Evolutionary conservation across 30 jellyfish, hydroid and myxozoan genomes (phyloP).

Genomic region (Hydractinia echinata): DNA sequence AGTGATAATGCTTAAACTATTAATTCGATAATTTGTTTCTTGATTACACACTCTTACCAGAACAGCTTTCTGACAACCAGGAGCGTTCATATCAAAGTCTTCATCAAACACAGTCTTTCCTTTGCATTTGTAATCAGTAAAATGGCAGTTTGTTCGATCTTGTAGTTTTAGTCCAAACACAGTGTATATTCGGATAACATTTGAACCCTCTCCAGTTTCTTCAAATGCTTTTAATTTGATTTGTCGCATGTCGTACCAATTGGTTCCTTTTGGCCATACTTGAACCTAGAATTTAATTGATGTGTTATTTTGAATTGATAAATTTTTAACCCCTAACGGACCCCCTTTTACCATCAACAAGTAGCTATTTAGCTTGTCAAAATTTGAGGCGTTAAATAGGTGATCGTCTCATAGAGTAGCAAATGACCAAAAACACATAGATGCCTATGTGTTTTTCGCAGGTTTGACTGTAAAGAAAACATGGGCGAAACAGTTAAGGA

Average conservation of each 20-base stretch:
- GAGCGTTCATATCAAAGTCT: conserved; percentile 64
- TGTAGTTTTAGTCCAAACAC: conserved; percentile 83
- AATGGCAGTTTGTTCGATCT: conserved; percentile 79
- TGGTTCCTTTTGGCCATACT: conserved; percentile 92
- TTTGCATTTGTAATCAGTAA: conserved; percentile 90
- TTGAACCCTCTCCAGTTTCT: conserved; percentile 88
- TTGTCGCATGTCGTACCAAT: conserved; percentile 87
- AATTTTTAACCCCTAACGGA: neutral
- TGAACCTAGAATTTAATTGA: conserved; percentile 47
- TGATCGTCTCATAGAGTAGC: too few species aligned
- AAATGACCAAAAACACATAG: too few species aligned
- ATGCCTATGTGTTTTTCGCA: too few species aligned
- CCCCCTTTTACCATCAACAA: too few species aligned
- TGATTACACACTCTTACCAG: conserved; percentile 45
- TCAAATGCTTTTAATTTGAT: conserved; percentile 53
- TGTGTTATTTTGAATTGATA: neutral
- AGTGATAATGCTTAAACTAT: too few species aligned
- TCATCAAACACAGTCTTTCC: conserved; percentile 85
- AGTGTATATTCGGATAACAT: conserved; percentile 75
- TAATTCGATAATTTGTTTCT: too few species aligned
- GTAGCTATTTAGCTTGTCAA: too few species aligned
- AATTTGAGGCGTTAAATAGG: too few species aligned
- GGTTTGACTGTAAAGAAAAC: too few species aligned
- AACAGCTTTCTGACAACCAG: conserved; percentile 65
- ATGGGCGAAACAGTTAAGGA: too few species aligned